phyloP scores from a whole-genome alignment of 2,113 vertebrate species.

The Elephas maximus region DNA sequence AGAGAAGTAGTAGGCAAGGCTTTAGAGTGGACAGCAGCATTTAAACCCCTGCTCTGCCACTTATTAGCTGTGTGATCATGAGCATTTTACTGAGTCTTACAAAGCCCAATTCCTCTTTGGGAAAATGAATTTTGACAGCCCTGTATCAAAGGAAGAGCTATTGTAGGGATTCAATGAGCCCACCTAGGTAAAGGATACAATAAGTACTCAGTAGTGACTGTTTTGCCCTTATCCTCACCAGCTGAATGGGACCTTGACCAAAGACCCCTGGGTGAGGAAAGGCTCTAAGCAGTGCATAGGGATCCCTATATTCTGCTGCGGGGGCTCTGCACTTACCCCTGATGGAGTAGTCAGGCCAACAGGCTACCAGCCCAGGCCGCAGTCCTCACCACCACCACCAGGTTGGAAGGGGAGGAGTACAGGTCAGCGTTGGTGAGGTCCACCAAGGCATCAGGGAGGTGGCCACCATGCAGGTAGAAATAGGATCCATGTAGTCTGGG shows the following conservation, averaged over 20 bases:
- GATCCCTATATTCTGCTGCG: background rate
- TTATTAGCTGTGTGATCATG: background rate
- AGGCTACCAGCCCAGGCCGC: constrained; percentile 88
- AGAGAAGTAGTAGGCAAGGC: background rate
- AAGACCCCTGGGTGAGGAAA: background rate
- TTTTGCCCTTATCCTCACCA: background rate
- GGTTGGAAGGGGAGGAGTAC: constrained; percentile 74
- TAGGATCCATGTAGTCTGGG: constrained; percentile 95
- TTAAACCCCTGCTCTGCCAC: background rate
- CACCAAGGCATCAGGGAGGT: constrained; percentile 92
- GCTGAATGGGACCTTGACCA: background rate
- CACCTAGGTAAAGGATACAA: accelerated
- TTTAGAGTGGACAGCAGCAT: background rate
- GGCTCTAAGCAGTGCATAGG: background rate
- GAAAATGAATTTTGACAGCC: background rate
- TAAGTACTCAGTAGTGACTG: accelerated
- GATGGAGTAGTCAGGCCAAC: constrained; percentile 91
- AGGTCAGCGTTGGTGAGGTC: constrained; percentile 90
- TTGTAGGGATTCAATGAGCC: background rate
- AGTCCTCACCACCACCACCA: constrained; percentile 89
- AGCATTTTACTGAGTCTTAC: background rate
- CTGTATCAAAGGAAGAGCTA: background rate
- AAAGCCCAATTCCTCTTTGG: background rate
- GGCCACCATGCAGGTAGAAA: constrained; percentile 90
- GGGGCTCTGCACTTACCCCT: constrained; percentile 84